Percentiles rank a stretch among this genome's conserved stretches.
Conservation (phyloP, 2,113 vertebrate genomes). For the Ia io region DNA sequence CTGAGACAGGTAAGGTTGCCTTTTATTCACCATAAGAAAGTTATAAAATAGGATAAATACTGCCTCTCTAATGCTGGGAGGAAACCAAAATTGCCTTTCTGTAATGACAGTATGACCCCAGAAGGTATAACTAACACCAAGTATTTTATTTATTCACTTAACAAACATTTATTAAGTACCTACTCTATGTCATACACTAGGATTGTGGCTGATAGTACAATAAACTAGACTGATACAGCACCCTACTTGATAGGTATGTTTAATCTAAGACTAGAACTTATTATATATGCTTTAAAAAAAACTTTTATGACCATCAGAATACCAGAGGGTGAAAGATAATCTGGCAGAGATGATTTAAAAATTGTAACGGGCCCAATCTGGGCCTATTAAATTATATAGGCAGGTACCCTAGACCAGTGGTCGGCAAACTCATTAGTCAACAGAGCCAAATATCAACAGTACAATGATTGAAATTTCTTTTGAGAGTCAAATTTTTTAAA, state of each 20-base stretch:
- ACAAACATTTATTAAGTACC: not conserved
- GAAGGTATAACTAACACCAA: not conserved
- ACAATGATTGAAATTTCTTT: too few relatives aligned
- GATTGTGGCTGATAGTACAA: not conserved
- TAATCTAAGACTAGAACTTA: not conserved
- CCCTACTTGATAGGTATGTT: not conserved
- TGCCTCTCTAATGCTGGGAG: not conserved
- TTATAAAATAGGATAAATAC: not conserved
- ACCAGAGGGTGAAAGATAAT: not conserved
- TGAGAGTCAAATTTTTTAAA: too few relatives aligned
- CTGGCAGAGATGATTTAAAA: not conserved
- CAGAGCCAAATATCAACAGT: too few relatives aligned
- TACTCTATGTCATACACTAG: not conserved
- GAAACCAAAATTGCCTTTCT: slow-evolving; percentile 23
- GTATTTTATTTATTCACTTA: not conserved
- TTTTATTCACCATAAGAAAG: not conserved
- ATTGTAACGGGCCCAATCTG: not conserved
- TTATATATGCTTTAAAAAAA: not conserved
- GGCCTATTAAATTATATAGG: not conserved
- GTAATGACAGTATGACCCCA: not conserved
- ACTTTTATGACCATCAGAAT: not conserved
- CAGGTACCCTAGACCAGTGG: not conserved
- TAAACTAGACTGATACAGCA: not conserved
- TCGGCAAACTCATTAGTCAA: too few relatives aligned
- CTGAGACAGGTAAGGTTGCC: not conserved